Conservation (phyloP, 2,113 vertebrate genomes). For the Coreoperca whiteheadi region DNA sequence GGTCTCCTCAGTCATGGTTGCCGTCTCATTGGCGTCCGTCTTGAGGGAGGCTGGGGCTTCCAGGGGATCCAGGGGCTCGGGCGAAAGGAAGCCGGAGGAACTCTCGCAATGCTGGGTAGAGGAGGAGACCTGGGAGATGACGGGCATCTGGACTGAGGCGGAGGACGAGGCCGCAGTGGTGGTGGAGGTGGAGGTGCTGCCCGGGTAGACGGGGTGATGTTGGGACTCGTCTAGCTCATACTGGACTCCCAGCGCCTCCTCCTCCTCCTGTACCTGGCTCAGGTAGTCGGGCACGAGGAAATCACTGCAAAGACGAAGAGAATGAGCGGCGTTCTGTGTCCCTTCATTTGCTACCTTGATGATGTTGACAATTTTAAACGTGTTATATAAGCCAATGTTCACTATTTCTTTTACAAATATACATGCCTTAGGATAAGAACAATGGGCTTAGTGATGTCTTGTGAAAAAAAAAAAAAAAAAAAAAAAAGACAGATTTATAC, state of each 20-base stretch:
- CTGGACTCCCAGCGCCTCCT: slow-evolving; percentile 91
- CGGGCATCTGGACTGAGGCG: slow-evolving; percentile 82
- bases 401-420: not conserved
- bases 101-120: slow-evolving; percentile 97
- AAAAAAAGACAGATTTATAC: not conserved
- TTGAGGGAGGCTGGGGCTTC: slow-evolving; percentile 87
- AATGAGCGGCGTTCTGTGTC: slow-evolving; percentile 13
- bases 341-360: not conserved
- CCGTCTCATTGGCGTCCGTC: slow-evolving; percentile 77
- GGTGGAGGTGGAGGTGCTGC: slow-evolving; percentile 80
- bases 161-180: slow-evolving; percentile 87
- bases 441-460: not conserved
- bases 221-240: slow-evolving; percentile 93
- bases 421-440: not conserved
- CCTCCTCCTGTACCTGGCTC: slow-evolving; percentile 96
- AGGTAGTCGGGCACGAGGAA: slow-evolving; percentile 99
- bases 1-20: slow-evolving; percentile 74
- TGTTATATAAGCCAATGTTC: not conserved
- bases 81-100: slow-evolving; percentile 85
- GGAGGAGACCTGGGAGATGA: slow-evolving; percentile 94
- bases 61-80: slow-evolving; percentile 87
- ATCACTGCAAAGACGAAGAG: slow-evolving; percentile 86
- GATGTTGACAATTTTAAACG: not conserved
- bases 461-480: not conserved
- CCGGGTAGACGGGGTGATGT: slow-evolving; percentile 89